Evolutionary conservation across 2,113 vertebrate species (phyloP).

Genomic region (Rhabdomys dilectus): DNA sequence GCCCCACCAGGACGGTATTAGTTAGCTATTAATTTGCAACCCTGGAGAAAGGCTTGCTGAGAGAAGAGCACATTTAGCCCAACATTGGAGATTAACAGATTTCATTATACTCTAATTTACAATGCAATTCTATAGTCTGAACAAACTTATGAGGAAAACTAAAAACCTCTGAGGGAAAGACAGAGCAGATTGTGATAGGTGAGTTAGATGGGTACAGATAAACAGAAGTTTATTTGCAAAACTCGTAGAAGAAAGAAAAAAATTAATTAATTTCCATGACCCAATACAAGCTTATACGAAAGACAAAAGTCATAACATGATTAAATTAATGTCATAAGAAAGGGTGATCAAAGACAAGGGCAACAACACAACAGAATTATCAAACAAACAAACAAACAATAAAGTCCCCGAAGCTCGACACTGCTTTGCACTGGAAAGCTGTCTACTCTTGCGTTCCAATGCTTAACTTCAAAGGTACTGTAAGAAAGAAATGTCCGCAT

Average conservation of each 20-base stretch:
- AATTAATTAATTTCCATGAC: conserved; percentile 40
- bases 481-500: conserved; percentile 58
- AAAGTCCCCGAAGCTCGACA: conserved; percentile 69
- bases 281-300: conserved; percentile 43
- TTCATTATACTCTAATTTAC: background rate
- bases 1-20: background rate
- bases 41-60: background rate
- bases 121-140: background rate
- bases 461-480: conserved; percentile 76
- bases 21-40: background rate
- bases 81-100: background rate
- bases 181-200: background rate
- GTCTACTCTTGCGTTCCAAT: conserved; percentile 68
- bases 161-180: conserved; percentile 34
- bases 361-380: conserved; percentile 62
- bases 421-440: conserved; percentile 69
- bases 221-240: background rate
- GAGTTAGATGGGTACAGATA: background rate
- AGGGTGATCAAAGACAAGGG: conserved; percentile 75
- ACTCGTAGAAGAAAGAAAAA: background rate
- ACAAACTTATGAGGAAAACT: conserved; percentile 25
- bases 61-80: conserved; percentile 13
- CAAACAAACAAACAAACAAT: background rate
- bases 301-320: conserved; percentile 52
- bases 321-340: conserved; percentile 61